Evolutionary conservation across 2,888 invertebrate genomes (phyloP), one percentile per base, ranked within the genome.

Genomic region (Temnothorax rugatulus): DNA sequence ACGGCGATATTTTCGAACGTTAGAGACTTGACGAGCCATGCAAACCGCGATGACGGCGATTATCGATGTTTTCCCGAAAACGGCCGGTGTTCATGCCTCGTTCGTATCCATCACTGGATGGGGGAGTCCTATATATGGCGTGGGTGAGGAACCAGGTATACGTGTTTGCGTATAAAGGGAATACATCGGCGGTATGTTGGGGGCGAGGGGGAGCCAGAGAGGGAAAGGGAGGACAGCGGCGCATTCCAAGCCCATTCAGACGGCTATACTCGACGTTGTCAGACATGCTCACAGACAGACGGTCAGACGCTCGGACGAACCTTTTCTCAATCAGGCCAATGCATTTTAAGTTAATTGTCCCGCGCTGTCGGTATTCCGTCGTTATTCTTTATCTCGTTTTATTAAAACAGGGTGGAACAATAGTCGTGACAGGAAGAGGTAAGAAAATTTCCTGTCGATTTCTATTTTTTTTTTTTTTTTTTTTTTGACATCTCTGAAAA

Each of bases 201-300:
- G 50, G 59, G 50, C 34, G 63, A 66, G 41, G 52, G n/a, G 71
- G 83, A 86, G 73, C 83, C 87, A 77, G 82, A 81, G 88, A 87
- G 84, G 84, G 77, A 61, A 82, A 79, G 84, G 81, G 86, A 71
- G 87, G 88, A 74, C 73, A 47, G 79, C 59, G 85, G 89, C 88
- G 90, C 93, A 93, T 93, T 93, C 93, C 93, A 92, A 85, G 90
- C 82, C 90, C 92, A 93, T 93, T 93, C 93, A 93, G 92, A 87
- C 90, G 90, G 91, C 93, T 92, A 91, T 93, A 92, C 92, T 91
- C 92, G 88, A 90, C 91, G 92, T 91, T 93, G 93, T 93, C 93
- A 91, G 93, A 93, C 93, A 93, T 92, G 91, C 89, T 89, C 91
- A 91, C 92, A 91, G 92, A 93, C 92, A 92, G 92, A 91, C 91